Conservation (phyloP, 2,888 invertebrate genomes). For the Aporophyla lueneburgensis region DNA sequence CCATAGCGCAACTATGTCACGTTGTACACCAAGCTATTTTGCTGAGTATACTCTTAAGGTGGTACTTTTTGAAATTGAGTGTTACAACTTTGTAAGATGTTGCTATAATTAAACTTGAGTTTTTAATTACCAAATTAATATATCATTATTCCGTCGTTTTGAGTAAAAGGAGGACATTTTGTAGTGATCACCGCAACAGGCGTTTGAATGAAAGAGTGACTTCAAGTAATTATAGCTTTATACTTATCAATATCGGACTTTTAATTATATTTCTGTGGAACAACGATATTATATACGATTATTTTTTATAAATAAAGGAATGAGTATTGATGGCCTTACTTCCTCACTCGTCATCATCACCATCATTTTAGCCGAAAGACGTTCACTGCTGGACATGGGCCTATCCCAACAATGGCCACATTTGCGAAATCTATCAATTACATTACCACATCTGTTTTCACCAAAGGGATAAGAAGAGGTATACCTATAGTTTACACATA, state of each 20-base stretch:
- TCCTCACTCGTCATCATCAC: too few relatives aligned
- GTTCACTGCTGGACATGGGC: too few relatives aligned
- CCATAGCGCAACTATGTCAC: neutral
- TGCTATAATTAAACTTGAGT: conserved; percentile 17
- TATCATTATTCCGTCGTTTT: conserved; percentile 17
- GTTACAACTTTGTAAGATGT: neutral
- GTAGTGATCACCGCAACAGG: neutral
- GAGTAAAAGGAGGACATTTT: neutral
- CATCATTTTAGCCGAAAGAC: too few relatives aligned
- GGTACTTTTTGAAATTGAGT: conserved; percentile 18
- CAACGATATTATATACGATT: too few relatives aligned
- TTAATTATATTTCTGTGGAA: neutral
- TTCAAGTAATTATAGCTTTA: conserved; percentile 13
- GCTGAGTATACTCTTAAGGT: conserved; percentile 11
- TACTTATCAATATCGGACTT: neutral
- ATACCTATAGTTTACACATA: too few relatives aligned
- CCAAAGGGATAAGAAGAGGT: too few relatives aligned
- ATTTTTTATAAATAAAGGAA: too few relatives aligned
- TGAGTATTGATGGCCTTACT: neutral
- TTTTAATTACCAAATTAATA: conserved; percentile 23
- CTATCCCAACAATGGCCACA: too few relatives aligned
- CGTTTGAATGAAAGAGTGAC: neutral
- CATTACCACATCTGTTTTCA: too few relatives aligned
- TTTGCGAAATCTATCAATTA: too few relatives aligned
- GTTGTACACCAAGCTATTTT: neutral